Evolutionary conservation across 2,113 vertebrate genomes (phyloP), one percentile per base, ranked within the genome.

Genomic region (Corydoras sp.): DNA sequence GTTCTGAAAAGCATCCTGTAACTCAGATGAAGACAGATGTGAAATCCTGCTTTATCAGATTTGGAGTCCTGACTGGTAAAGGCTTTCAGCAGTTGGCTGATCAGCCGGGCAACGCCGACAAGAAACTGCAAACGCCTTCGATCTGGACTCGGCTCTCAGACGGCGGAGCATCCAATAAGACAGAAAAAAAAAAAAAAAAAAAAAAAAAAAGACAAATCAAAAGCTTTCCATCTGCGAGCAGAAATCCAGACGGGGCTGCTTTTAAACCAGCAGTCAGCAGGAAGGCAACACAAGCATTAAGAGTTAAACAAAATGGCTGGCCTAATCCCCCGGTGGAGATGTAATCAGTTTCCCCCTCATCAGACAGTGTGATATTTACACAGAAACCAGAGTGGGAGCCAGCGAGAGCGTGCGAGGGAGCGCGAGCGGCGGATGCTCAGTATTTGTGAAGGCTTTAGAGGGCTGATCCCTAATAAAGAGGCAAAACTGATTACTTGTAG

Each of bases 231-330:
- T 43, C 35, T 43, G 35, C 7, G 35, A 5, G 35, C 35, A 43
- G 35, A 43, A 43, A 43, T 43, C 35, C 35, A 43, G 7, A 43
- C 35, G 51, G 10, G 13, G 51, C 51, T 14, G 10, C 10, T 10
- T 53, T 53, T 53, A 53, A 58, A 77, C 53, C 75, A 77, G 58
- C 58, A 80, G 60, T 80, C 69, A 64, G 29, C 35, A 31, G 79
- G 75, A 76, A 43, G 65, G 51, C 80, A 68, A 77, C 61, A 63
- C 73, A 79, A 68, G 67, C 71, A 82, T 83, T 85, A 82, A 83
- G 81, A 82, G 66, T 84, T 81, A 80, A 72, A 86, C 82, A 86
- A 88, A 87, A 89, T 86, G 79, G 84, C 84, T 82, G 74, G 81
- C 78, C 62, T 76, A 77, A 81, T 78, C 81, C 77, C 74, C 77